Percentiles rank a stretch among this genome's conserved stretches.
phyloP scores from a whole-genome alignment of 2,888 invertebrate species.

The Anarsia innoxiella region DNA sequence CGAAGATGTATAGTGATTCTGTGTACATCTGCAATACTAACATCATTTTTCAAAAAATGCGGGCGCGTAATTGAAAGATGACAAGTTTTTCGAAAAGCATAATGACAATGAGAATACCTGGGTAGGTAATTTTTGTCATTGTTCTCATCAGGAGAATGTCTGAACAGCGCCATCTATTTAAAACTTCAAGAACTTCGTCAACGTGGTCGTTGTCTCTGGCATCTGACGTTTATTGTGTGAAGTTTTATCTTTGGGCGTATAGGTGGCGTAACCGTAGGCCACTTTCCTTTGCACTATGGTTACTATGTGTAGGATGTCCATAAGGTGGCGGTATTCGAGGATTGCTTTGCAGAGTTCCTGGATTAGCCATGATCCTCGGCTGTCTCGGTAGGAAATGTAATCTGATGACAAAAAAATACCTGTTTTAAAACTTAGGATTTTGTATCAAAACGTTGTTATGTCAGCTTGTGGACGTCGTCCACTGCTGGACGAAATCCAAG shows the following conservation, averaged over 20 bases:
- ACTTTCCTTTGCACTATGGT: slow-evolving; percentile 35
- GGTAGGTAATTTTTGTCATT: no score
- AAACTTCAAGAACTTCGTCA: slow-evolving; percentile 37
- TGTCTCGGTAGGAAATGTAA: slow-evolving; percentile 39
- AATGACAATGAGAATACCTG: no score
- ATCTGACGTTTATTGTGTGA: slow-evolving; percentile 46
- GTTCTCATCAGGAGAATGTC: no score
- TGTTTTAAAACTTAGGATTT: no score
- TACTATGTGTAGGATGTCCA: slow-evolving; percentile 44
- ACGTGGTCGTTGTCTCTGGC: slow-evolving; percentile 46
- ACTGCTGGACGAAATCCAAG: no score
- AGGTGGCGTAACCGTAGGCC: slow-evolving; percentile 33
- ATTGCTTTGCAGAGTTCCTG: slow-evolving; percentile 47
- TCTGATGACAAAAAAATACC: background rate
- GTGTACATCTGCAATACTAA: no score
- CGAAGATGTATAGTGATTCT: no score
- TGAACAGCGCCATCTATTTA: background rate
- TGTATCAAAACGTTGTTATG: no score
- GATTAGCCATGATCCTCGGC: slow-evolving; percentile 46
- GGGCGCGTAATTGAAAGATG: no score
- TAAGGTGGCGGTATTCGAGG: slow-evolving; percentile 23
- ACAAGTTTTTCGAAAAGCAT: no score
- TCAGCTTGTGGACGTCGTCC: no score
- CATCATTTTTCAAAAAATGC: no score
- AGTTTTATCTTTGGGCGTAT: slow-evolving; percentile 24